Evolutionary conservation across 2,113 vertebrate genomes (phyloP), one percentile per base, ranked within the genome.

Genomic region (Actenoides lindsayi): DNA sequence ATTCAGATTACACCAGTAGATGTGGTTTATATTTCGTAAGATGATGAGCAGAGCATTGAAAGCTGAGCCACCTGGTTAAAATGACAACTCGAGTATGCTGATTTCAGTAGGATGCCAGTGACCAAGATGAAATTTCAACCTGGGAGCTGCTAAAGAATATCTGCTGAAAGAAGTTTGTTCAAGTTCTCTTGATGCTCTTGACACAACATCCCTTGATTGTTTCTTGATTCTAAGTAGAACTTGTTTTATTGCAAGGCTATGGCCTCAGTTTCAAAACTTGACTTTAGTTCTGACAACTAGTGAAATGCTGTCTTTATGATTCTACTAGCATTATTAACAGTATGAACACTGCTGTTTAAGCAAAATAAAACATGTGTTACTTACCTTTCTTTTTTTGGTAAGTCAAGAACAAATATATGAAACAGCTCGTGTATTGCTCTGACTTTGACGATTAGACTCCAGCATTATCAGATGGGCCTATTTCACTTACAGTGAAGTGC

Each of bases 71-170:
- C 65, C 91, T 78, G 94, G 87, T 92, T 89, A 79, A 95, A 65
- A 89, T 96, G 95, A 95, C 92, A 96, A 92, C 94, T 82, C 96
- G 21, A 96, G 95, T 96, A 48, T 96, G 93, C 95, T 97, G 93
- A 93, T 95, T 96, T 96, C 96, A 31, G 94, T 94, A 97, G 93
- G 95, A 96, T 93, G 74, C 94, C 89, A 96, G 96, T 96, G 94
- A 96, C 89, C 93, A 93, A 96, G 95, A 96, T 95, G 95, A 91
- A 65, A 95, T 93, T 87, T 60, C 92, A 94, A 95, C 77, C 94
- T 96, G 95, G 93, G 95, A 96, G 94, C 96, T 96, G 96, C 96
- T 95, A 96, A 97, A 95, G 96, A 87, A 96, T 96, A 85, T 89
- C 95, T 89, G n/a, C 94, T 94, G 95, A 96, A 97, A 94, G 94